A percentile compares a stretch with the other conserved stretches of the same genome.
phyloP scores from a whole-genome alignment of 2,797 vertebrate species.

The Syngnathus acus region DNA sequence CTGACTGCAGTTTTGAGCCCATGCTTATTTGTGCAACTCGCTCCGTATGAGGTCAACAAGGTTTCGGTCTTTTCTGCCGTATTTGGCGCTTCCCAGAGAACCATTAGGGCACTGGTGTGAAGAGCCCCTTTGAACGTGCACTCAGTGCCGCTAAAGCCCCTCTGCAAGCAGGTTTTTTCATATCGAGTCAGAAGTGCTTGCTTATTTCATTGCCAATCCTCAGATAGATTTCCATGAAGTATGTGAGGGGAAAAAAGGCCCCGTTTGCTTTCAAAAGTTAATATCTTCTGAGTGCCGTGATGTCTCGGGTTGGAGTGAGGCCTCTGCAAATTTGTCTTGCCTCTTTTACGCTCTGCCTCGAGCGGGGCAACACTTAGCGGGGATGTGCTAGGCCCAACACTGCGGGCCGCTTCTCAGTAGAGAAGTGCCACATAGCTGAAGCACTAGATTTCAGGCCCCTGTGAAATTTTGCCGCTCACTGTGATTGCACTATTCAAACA shows the following conservation, averaged over 20 bases:
- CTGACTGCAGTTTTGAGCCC: conserved; percentile 27
- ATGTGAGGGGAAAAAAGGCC: not conserved
- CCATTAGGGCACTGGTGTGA: conserved; percentile 67
- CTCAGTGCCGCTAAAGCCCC: conserved; percentile 48
- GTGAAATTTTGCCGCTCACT: conserved; percentile 68
- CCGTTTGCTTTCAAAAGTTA: not conserved
- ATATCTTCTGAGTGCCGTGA: conserved; percentile 11
- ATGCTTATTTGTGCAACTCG: conserved; percentile 49
- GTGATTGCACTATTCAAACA: conserved; percentile 47
- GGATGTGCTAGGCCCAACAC: conserved; percentile 65
- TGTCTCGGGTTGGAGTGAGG: conserved; percentile 3
- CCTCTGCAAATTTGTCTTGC: conserved; percentile 19
- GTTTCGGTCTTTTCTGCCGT: conserved; percentile 66
- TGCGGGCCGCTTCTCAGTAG: conserved; percentile 60
- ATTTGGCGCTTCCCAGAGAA: conserved; percentile 65
- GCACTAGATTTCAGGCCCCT: conserved; percentile 60
- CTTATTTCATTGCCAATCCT: conserved; percentile 3
- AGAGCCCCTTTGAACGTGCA: conserved; percentile 60
- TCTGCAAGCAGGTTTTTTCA: not conserved
- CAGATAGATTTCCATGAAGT: not conserved
- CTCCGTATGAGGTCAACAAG: conserved; percentile 42
- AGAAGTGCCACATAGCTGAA: conserved; percentile 73
- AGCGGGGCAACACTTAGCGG: conserved; percentile 69
- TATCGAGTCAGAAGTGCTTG: not conserved
- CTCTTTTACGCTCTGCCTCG: conserved; percentile 40